phyloP scores from a whole-genome alignment of 2,888 invertebrate genomes.

The Odontocolon sp. region DNA sequence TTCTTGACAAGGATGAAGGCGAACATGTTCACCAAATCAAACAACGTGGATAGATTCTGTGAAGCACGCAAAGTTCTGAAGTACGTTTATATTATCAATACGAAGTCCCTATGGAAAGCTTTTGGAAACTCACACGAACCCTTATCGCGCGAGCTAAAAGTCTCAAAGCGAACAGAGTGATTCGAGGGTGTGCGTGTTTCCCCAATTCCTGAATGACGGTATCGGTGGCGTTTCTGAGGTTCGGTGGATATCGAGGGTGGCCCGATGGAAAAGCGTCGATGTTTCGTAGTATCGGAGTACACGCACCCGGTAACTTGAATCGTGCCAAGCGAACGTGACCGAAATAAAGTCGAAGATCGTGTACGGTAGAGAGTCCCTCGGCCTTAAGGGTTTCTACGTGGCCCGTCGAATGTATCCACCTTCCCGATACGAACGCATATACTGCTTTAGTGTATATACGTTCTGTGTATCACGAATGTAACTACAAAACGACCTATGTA shows the following conservation, averaged over 20 bases:
- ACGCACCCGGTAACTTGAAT: slow-evolving; percentile 64
- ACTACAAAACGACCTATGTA: not conserved
- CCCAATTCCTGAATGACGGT: not conserved
- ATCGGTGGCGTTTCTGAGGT: not conserved
- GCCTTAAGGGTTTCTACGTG: slow-evolving; percentile 9
- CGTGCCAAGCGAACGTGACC: slow-evolving; percentile 64
- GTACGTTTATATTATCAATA: not conserved
- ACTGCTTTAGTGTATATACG: no score
- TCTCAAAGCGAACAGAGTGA: not conserved
- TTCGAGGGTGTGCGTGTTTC: not conserved
- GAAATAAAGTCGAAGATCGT: slow-evolving; percentile 62
- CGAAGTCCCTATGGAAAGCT: not conserved
- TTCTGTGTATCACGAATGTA: not conserved
- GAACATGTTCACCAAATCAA: no score
- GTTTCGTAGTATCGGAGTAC: slow-evolving; percentile 63
- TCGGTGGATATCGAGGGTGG: not conserved
- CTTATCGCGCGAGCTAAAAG: not conserved
- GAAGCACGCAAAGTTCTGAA: no score
- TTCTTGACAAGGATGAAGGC: no score
- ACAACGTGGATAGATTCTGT: no score
- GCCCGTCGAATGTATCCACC: slow-evolving; percentile 6
- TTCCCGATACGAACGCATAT: not conserved
- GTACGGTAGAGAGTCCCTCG: slow-evolving; percentile 2
- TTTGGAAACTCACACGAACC: not conserved
- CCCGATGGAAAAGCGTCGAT: slow-evolving; percentile 38